Percentiles rank a stretch among this genome's conserved stretches.
Conservation (phyloP, 2,113 vertebrate species). For the Aythya baeri region DNA sequence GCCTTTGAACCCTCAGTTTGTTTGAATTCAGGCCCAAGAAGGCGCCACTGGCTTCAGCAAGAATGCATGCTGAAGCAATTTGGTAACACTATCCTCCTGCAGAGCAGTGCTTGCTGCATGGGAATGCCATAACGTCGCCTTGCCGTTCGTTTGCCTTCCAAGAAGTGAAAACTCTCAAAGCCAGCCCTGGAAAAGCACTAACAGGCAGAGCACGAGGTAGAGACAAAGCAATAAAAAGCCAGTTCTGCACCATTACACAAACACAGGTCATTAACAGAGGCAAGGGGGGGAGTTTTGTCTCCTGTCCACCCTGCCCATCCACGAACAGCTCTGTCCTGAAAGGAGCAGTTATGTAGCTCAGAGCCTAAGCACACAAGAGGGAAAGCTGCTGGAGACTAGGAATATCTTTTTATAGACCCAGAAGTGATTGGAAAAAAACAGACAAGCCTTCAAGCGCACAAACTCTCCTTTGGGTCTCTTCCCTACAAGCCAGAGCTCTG, state of each 20-base stretch:
- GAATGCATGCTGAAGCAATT: conserved; percentile 60
- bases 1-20: conserved; percentile 39
- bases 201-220: not conserved
- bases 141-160: conserved; percentile 52
- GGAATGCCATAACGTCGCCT: conserved; percentile 6
- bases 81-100: conserved; percentile 62
- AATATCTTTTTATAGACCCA: not conserved
- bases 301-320: not conserved
- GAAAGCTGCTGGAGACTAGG: not conserved
- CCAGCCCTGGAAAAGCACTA: conserved; percentile 61
- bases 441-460: not conserved
- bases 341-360: not conserved
- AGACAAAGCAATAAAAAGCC: not conserved
- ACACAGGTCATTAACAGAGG: not conserved
- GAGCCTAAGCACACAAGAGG: not conserved
- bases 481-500: not conserved
- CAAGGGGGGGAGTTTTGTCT: not conserved
- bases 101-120: conserved; percentile 9
- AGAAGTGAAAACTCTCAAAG: conserved; percentile 40
- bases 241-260: not conserved
- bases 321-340: not conserved
- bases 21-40: conserved; percentile 41
- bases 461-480: conserved; percentile 13
- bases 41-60: conserved; percentile 13
- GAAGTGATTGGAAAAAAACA: not conserved